These are phyloP conservation scores for Palythoa grandiflora DNA, from an alignment of 92 coral and sea anemone genomes.

Conservation along the genomic window DNA sequence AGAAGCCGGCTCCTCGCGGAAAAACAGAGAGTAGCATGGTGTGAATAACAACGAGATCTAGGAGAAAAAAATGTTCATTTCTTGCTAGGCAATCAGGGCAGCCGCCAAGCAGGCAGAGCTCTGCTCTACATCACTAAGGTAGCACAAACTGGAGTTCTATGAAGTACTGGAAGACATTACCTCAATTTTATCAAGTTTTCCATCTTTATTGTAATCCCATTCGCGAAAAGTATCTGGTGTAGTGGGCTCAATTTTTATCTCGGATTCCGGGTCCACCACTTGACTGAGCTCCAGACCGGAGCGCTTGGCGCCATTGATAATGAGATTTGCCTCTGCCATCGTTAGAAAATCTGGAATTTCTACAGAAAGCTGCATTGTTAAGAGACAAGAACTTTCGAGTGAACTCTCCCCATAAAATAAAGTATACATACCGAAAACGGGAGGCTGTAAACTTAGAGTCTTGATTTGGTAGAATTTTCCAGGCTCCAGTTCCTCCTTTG, in stretches of 20 bases:
- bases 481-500: conserved; percentile 73
- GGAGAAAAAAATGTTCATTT: too few relatives aligned
- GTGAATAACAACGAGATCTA: too few relatives aligned
- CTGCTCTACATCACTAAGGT: too few relatives aligned
- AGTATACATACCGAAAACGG: conserved; percentile 76
- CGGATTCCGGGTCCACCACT: conserved; percentile 77
- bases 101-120: too few relatives aligned
- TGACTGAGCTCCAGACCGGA: conserved; percentile 86
- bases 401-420: too few relatives aligned
- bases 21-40: too few relatives aligned
- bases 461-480: conserved; percentile 79
- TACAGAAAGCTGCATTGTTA: conserved; percentile 19
- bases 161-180: conserved; percentile 4
- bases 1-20: too few relatives aligned
- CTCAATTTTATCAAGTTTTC: conserved; percentile 72
- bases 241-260: conserved; percentile 79
- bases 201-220: conserved; percentile 86
- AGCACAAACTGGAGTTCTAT: not conserved
- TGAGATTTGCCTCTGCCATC: conserved; percentile 72
- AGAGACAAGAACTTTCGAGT: too few relatives aligned
- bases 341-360: conserved; percentile 92
- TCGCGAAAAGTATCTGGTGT: conserved; percentile 71
- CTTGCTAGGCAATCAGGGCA: too few relatives aligned
- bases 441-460: conserved; percentile 79
- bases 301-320: conserved; percentile 64